Evolutionary conservation across 2,113 vertebrate species (phyloP).

Genomic region (Boleophthalmus pectinirostris): DNA sequence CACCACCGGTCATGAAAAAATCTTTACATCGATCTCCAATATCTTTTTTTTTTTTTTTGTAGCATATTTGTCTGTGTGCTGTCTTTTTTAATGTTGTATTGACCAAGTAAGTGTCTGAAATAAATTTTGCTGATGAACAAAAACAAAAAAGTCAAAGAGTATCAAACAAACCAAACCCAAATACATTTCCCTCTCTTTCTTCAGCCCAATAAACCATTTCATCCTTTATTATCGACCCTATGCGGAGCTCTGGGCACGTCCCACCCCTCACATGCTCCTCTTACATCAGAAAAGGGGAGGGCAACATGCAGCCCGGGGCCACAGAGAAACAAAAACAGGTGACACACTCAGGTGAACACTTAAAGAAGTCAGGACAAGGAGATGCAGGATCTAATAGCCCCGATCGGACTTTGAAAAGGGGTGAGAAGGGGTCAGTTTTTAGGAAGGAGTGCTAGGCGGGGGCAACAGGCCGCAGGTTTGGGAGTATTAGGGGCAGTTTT

Average conservation of each 20-base stretch:
- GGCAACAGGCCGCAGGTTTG: slow-evolving; percentile 48
- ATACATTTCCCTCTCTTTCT: not conserved
- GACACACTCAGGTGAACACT: slow-evolving; percentile 55
- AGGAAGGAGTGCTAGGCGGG: slow-evolving; percentile 56
- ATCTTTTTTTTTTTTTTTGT: too few species aligned
- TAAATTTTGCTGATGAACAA: not conserved
- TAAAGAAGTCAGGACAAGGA: slow-evolving; percentile 42
- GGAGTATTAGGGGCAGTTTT: slow-evolving; percentile 73
- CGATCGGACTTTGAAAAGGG: slow-evolving; percentile 64
- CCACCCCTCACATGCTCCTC: slow-evolving; percentile 33
- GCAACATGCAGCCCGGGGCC: slow-evolving; percentile 60
- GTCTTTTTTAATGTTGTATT: too few species aligned
- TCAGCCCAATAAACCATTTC: not conserved
- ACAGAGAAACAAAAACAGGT: slow-evolving; percentile 51
- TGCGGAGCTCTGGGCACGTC: slow-evolving; percentile 12
- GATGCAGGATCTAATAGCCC: slow-evolving; percentile 57
- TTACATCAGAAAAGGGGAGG: slow-evolving; percentile 12
- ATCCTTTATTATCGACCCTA: not conserved
- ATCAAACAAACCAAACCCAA: not conserved
- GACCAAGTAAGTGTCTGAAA: too few species aligned
- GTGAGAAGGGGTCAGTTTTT: slow-evolving; percentile 44
- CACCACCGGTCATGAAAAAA: too few species aligned
- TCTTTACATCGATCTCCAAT: too few species aligned
- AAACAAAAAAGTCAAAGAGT: not conserved
- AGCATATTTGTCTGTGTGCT: too few species aligned